Conservation (phyloP, 1,140 invertebrate species). For the Philaenus spumarius region DNA sequence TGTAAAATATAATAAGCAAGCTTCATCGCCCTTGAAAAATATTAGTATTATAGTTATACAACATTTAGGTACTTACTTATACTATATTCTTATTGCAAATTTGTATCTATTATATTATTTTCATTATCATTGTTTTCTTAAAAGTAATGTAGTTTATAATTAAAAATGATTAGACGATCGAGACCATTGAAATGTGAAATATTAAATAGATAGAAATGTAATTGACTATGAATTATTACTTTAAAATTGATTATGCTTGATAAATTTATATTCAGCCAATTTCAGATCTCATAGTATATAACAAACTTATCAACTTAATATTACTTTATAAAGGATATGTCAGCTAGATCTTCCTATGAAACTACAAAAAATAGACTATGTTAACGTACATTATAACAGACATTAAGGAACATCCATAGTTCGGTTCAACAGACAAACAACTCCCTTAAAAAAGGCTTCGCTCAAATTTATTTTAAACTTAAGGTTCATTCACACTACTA, state of each 20-base stretch:
- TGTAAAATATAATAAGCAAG: no score
- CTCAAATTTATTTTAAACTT: no score
- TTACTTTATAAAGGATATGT: slow-evolving; percentile 17
- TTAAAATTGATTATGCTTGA: slow-evolving; percentile 13
- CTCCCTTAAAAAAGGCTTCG: no score
- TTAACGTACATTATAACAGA: slow-evolving; percentile 13
- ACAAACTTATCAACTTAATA: neutral
- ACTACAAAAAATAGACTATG: slow-evolving; percentile 27
- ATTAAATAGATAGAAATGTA: slow-evolving; percentile 14
- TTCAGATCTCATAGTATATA: neutral
- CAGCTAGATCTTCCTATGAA: slow-evolving; percentile 14
- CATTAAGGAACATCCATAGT: slow-evolving; percentile 18
- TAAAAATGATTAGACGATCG: neutral
- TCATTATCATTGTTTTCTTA: neutral
- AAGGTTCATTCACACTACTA: no score
- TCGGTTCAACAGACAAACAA: neutral
- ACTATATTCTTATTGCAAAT: no score
- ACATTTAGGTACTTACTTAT: no score
- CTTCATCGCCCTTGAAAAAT: no score
- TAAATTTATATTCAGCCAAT: neutral
- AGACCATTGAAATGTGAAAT: slow-evolving; percentile 4
- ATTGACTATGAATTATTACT: slow-evolving; percentile 18
- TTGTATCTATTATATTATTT: neutral
- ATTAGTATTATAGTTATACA: no score
- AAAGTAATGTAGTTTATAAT: neutral